A percentile compares a stretch with the other conserved stretches of the same genome.
Conservation (phyloP, 2,113 vertebrate genomes). For the Percina caprodes region DNA sequence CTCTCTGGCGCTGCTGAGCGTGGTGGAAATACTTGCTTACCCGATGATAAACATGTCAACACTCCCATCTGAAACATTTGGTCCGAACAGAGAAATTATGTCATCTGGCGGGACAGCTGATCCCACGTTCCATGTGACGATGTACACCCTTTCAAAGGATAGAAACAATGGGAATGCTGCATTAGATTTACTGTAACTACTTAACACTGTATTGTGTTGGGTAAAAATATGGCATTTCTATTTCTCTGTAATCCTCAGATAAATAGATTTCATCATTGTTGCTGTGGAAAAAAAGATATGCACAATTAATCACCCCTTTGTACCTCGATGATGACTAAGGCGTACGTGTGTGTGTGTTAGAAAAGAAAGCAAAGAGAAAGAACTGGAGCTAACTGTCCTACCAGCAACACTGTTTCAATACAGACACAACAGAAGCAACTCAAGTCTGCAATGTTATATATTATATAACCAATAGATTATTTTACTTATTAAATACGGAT, state of each 20-base stretch:
- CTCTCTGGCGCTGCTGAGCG: conserved; percentile 57
- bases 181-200: conserved; percentile 7
- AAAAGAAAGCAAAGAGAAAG: conserved; percentile 22
- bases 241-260: conserved; percentile 47
- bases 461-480: background rate
- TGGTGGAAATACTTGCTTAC: conserved; percentile 84
- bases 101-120: conserved; percentile 94
- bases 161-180: conserved; percentile 18
- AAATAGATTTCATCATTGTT: conserved; percentile 30
- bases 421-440: background rate
- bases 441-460: no score
- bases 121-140: conserved; percentile 98
- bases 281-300: conserved; percentile 49
- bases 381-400: conserved; percentile 13
- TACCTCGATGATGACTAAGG: conserved; percentile 58
- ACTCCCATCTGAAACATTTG: conserved; percentile 85
- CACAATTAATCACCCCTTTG: conserved; percentile 58
- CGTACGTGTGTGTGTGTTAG: conserved; percentile 17
- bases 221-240: no score
- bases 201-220: no score
- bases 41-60: conserved; percentile 95
- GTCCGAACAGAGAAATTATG: conserved; percentile 91
- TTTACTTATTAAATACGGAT: background rate
- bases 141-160: conserved; percentile 87
- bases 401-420: background rate